Evolutionary conservation across 2,888 invertebrate species (phyloP), one percentile per base, ranked within the genome.

Genomic region (Chloroclysta siterata): DNA sequence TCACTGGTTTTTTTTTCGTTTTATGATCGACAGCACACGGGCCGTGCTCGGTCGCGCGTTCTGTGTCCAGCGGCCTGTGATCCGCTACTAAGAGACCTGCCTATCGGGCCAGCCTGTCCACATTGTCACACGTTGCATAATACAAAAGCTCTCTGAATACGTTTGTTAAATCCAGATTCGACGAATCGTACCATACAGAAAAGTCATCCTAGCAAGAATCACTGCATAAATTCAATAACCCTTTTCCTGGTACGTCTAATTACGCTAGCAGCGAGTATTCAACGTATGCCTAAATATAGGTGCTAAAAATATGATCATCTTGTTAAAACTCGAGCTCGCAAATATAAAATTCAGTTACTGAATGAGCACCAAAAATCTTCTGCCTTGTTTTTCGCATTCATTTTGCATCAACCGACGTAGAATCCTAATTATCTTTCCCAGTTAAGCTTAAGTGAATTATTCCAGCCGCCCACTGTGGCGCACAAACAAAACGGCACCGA

Each of bases 371-470:
- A 91, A 91, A 89, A 90, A 88, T 90, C 89, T 85, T 85, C 86
- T 75, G 85, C 83, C 87, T 85, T 88, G 87, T 90, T 92, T 90
- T 90, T 90, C 85, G 89, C 87, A 85, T 91, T 91, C 90, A 88
- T 92, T 92, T 90, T 91, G 90, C 92, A 91, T 90, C 89, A 89
- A 88, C 89, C 86, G 81, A 85, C 88, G 91, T 90, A 90, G 90
- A 90, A 91, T 92, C 91, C 92, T 91, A 93, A 93, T 93, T 92
- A 92, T 93, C 92, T 91, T 91, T 90, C 85, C 89, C 90, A 89
- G 92, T 93, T 91, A 91, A 93, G 90, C 90, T 91, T 91, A 91
- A 91, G 90, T 92, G 91, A 93, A 93, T 93, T 93, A 93, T 91
- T 91, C 85, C 84, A 82, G 89, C 84, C 87, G 88, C 90, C 92